Evolutionary conservation across 2,113 vertebrate genomes (phyloP).

Genomic region (Paralichthys olivaceus): DNA sequence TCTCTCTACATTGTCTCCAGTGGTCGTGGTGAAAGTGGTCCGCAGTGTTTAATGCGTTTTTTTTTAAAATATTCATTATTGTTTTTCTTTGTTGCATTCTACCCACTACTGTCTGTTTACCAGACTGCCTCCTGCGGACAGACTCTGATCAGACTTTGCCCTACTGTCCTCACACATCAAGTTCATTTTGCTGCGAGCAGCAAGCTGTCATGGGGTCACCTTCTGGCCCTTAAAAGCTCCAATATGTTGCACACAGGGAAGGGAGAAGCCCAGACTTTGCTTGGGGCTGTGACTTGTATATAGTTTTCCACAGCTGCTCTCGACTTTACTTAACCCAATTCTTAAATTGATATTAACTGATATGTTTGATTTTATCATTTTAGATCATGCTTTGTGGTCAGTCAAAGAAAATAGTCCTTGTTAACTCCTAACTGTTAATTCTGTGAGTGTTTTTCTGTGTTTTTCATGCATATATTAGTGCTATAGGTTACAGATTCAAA

Average conservation of each 20-base stretch:
- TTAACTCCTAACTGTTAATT: neutral
- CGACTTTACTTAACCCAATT: neutral
- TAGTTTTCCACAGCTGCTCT: neutral
- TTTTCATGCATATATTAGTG: neutral
- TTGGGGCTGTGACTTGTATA: neutral
- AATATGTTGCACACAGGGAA: slow-evolving; percentile 21
- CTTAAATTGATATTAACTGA: neutral
- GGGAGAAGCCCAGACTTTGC: slow-evolving; percentile 16
- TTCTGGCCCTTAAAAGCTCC: slow-evolving; percentile 16
- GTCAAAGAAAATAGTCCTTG: neutral
- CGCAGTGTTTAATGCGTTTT: neutral
- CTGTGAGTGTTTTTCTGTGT: neutral
- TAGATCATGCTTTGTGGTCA: neutral
- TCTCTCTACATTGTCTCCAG: neutral
- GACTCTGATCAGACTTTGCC: slow-evolving; percentile 13
- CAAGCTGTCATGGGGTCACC: slow-evolving; percentile 53
- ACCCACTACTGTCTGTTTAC: slow-evolving; percentile 9
- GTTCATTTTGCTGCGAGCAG: slow-evolving; percentile 41
- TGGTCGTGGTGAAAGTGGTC: neutral
- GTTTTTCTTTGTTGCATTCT: neutral
- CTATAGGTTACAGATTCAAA: neutral
- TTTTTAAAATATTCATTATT: slow-evolving; percentile 11
- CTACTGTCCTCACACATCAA: slow-evolving; percentile 31
- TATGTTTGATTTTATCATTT: neutral
- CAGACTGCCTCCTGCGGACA: slow-evolving; percentile 14